Evolutionary conservation across 2,797 vertebrate species (phyloP).

Genomic region (Myripristis murdjan): DNA sequence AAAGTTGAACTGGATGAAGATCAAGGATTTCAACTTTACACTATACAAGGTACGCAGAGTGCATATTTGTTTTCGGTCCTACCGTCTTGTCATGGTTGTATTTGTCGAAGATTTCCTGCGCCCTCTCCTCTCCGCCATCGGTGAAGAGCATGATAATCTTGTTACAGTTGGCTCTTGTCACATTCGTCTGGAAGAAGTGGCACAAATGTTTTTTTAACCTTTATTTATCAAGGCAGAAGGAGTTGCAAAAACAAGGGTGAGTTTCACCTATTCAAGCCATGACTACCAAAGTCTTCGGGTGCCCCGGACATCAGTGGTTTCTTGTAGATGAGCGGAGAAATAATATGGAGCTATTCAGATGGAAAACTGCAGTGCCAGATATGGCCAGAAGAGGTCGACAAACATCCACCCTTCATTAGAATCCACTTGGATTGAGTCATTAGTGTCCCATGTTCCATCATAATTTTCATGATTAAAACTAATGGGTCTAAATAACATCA

Average conservation of each 20-base stretch:
- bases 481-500: slow-evolving; percentile 9
- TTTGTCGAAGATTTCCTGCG: slow-evolving; percentile 93
- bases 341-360: background rate
- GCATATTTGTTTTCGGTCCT: slow-evolving; percentile 43
- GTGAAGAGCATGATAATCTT: slow-evolving; percentile 99
- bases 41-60: background rate
- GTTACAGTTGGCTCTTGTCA: slow-evolving; percentile 96
- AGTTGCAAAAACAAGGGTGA: background rate
- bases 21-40: background rate
- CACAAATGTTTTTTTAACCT: background rate
- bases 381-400: slow-evolving; percentile 66
- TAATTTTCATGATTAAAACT: slow-evolving; percentile 18
- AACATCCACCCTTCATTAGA: slow-evolving; percentile 32
- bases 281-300: no score
- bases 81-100: slow-evolving; percentile 93
- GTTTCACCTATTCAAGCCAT: no score
- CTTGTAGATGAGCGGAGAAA: no score
- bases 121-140: slow-evolving; percentile 96
- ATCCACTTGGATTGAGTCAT: background rate
- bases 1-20: background rate
- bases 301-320: no score
- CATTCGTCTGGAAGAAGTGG: slow-evolving; percentile 81
- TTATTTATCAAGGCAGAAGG: background rate
- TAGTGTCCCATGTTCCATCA: slow-evolving; percentile 2
- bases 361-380: slow-evolving; percentile 18